phyloP scores from a whole-genome alignment of 1,140 invertebrate species.

The Chironomus striatipennis region DNA sequence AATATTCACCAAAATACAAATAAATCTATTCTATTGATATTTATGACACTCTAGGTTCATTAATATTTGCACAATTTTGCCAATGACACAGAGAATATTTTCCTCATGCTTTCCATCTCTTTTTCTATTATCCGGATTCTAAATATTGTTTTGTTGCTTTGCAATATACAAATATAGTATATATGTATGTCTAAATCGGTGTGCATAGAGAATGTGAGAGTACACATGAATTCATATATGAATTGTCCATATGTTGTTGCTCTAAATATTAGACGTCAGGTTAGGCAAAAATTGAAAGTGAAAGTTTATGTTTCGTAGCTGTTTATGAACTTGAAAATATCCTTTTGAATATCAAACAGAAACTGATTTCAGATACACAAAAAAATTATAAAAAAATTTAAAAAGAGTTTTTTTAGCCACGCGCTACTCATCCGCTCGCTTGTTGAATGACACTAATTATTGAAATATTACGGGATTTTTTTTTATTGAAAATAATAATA shows the following conservation, averaged over 20 bases:
- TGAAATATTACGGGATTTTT: slow-evolving; percentile 9
- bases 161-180: neutral
- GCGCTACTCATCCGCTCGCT: neutral
- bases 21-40: neutral
- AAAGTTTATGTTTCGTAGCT: neutral
- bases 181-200: neutral
- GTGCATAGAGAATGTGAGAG: neutral
- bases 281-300: slow-evolving; percentile 1
- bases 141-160: slow-evolving; percentile 1
- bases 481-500: slow-evolving; percentile 15
- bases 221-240: too few species aligned
- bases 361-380: too few species aligned
- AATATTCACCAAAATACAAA: too few species aligned
- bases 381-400: too few species aligned
- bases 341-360: too few species aligned
- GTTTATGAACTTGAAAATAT: too few species aligned
- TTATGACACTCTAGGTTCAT: slow-evolving; percentile 12
- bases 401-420: neutral
- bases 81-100: too few species aligned
- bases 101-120: too few species aligned
- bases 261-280: neutral
- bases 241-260: neutral
- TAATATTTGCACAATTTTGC: neutral
- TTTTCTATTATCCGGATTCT: neutral
- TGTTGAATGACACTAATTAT: slow-evolving; percentile 3